A percentile compares a stretch with the other conserved stretches of the same genome.
Evolutionary conservation across 2,113 vertebrate genomes (phyloP).

Genomic region (Thalassarche chlororhynchos): DNA sequence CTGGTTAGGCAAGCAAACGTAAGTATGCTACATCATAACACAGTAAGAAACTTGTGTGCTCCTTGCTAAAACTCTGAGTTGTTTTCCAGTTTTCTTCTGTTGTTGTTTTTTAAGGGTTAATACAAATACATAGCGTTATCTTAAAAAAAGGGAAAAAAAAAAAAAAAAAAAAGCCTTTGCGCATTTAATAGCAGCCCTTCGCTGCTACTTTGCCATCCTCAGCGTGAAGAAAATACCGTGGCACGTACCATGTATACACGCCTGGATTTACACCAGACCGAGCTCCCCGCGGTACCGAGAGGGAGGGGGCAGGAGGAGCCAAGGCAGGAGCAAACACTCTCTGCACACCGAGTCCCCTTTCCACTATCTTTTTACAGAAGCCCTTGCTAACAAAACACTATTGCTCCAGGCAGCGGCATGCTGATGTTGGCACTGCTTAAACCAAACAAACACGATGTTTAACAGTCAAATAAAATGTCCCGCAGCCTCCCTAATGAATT

Average conservation of each 20-base stretch:
- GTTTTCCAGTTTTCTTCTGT: neutral
- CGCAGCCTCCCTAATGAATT: slow-evolving; percentile 85
- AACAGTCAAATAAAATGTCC: slow-evolving; percentile 83
- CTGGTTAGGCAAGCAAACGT: neutral
- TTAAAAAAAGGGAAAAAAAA: neutral
- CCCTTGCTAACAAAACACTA: slow-evolving; percentile 31
- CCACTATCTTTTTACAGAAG: slow-evolving; percentile 16
- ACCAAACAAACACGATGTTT: slow-evolving; percentile 83
- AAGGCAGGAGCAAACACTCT: neutral
- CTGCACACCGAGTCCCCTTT: neutral
- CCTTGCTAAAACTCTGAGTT: neutral
- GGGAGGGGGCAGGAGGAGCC: neutral
- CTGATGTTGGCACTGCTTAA: slow-evolving; percentile 76
- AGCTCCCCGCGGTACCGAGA: neutral
- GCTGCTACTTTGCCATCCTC: neutral
- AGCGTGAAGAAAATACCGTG: neutral
- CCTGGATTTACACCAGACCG: neutral
- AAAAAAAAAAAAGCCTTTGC: neutral
- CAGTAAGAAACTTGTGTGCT: neutral
- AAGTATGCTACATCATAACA: neutral
- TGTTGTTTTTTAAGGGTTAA: neutral
- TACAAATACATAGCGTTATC: rapidly evolving
- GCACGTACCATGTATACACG: neutral
- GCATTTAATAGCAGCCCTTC: neutral
- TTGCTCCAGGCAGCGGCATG: slow-evolving; percentile 68